Evolutionary conservation across 2,113 vertebrate genomes (phyloP).

Genomic region (Zingel zingel): DNA sequence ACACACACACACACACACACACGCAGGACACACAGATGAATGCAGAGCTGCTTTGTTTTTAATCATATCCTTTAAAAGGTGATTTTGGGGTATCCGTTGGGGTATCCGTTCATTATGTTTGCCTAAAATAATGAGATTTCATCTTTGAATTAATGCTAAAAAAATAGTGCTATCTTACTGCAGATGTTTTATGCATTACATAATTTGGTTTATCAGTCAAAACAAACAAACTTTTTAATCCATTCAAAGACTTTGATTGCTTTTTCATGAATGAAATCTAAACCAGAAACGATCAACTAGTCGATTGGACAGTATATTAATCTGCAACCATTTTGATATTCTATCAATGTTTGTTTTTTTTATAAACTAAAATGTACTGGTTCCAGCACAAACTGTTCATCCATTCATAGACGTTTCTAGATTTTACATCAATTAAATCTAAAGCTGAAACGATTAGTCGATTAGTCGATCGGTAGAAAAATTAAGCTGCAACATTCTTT

Average conservation of each 20-base stretch:
- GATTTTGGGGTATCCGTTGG: not conserved
- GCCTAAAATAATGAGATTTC: not conserved
- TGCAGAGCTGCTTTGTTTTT: conserved; percentile 4
- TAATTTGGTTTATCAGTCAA: not conserved
- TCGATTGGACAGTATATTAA: not conserved
- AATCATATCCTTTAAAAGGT: not conserved
- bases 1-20: too few relatives aligned
- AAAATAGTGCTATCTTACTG: not conserved
- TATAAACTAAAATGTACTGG: not conserved
- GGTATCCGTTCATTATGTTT: too few relatives aligned
- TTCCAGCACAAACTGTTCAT: not conserved
- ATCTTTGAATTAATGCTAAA: not conserved
- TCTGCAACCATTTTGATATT: not conserved
- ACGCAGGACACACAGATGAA: conserved; percentile 22
- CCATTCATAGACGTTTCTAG: not conserved
- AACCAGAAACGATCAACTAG: not conserved
- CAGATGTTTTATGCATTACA: not conserved
- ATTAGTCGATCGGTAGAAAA: too few relatives aligned
- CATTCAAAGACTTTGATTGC: not conserved
- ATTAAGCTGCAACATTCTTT: not conserved
- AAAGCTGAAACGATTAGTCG: not conserved
- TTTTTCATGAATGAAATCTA: not conserved
- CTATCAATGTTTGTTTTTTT: too few relatives aligned
- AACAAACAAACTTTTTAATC: not conserved
- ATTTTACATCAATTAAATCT: not conserved